These are phyloP conservation scores for Oscheius onirici DNA, from an alignment of 2,888 invertebrate species.

Conservation along the genomic window DNA sequence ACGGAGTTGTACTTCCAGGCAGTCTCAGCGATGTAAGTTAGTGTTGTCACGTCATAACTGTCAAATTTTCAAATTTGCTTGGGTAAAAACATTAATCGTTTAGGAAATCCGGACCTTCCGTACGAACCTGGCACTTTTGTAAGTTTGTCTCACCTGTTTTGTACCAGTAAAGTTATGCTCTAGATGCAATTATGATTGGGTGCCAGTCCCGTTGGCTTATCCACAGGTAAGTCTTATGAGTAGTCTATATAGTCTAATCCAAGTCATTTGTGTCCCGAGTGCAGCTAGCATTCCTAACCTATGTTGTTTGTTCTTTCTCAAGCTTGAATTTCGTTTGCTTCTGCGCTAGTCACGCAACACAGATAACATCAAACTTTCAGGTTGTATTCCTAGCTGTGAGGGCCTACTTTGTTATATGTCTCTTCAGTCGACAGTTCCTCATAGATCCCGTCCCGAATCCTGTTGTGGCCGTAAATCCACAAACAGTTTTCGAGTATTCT, in stretches of 20 bases:
- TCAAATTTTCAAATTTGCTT: not conserved
- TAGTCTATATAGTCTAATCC: too few relatives aligned
- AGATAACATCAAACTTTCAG: constrained; percentile 29
- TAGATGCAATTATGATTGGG: constrained; percentile 55
- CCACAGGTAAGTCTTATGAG: constrained; percentile 19
- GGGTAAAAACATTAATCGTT: not conserved
- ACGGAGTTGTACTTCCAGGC: constrained; percentile 22
- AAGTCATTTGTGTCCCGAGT: too few relatives aligned
- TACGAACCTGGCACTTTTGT: constrained; percentile 41
- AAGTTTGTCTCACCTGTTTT: too few relatives aligned
- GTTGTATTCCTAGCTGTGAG: constrained; percentile 58
- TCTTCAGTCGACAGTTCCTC: constrained; percentile 52
- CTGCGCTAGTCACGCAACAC: not conserved
- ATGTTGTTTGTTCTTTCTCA: not conserved
- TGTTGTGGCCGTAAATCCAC: not conserved
- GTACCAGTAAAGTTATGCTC: too few relatives aligned
- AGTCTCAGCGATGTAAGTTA: constrained; percentile 28
- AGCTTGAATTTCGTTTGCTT: not conserved
- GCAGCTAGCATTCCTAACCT: too few relatives aligned
- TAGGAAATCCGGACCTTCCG: constrained; percentile 55
- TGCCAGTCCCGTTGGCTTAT: constrained; percentile 46
- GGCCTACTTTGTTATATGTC: constrained; percentile 51
- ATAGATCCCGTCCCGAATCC: constrained; percentile 1
- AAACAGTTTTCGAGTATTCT: not conserved
- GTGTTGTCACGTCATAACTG: not conserved